Conservation (phyloP, 1,140 invertebrate genomes). For the Luehdorfia chinensis region DNA sequence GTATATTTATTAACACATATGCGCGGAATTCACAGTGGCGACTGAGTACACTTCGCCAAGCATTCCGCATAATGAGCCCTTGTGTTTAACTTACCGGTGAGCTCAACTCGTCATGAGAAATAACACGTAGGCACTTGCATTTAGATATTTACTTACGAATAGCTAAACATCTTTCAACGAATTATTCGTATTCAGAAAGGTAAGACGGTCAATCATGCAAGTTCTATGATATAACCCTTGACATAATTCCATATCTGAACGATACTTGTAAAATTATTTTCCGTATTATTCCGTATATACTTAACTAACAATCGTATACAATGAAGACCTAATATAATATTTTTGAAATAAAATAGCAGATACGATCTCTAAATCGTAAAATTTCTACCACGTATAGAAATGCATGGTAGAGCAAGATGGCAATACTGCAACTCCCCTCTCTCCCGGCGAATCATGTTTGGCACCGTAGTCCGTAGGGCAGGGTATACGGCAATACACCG, state of each 20-base stretch:
- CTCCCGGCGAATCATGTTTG: no score
- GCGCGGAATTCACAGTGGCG: constrained; percentile 14
- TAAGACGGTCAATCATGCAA: constrained; percentile 7
- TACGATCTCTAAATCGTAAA: no score
- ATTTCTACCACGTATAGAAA: no score
- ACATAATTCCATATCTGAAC: neutral
- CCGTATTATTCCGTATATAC: neutral
- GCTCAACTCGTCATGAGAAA: constrained; percentile 4
- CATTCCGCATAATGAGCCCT: constrained; percentile 10
- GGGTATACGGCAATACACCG: no score
- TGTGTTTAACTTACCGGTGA: constrained; percentile 3
- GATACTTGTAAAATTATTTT: constrained; percentile 4
- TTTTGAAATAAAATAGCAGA: no score
- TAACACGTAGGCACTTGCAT: constrained; percentile 10
- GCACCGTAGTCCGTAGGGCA: no score
- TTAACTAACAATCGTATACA: no score
- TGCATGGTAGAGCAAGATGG: no score
- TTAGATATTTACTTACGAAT: constrained; percentile 4
- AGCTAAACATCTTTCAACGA: constrained; percentile 4
- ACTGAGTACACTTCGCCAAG: constrained; percentile 3
- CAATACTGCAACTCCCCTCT: no score
- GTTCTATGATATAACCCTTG: constrained; percentile 2
- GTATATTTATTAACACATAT: constrained; percentile 21
- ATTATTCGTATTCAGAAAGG: constrained; percentile 6
- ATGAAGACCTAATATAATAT: no score